These are phyloP conservation scores for Tillus elongatus DNA, from an alignment of 2,888 invertebrate genomes.

Conservation along the genomic window DNA sequence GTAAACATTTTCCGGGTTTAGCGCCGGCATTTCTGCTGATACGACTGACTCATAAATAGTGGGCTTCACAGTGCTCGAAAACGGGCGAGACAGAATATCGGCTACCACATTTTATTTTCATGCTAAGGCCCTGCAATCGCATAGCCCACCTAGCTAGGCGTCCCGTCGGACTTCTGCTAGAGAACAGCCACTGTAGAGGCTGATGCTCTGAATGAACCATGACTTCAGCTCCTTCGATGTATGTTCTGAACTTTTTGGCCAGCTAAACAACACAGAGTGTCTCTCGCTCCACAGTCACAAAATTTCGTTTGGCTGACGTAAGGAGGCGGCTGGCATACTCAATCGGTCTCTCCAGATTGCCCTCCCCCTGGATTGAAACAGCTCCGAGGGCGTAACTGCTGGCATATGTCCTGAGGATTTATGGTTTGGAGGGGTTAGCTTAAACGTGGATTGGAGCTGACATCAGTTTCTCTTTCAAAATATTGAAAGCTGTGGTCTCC, in stretches of 20 bases:
- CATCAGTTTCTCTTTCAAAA: too few relatives aligned
- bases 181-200: constrained; percentile 34
- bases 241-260: constrained; percentile 5
- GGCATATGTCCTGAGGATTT: constrained; percentile 24
- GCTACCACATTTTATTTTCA: too few relatives aligned
- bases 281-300: not conserved
- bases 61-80: too few relatives aligned
- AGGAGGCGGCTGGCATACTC: not conserved
- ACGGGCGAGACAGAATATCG: too few relatives aligned
- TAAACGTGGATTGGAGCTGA: too few relatives aligned
- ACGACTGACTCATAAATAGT: constrained; percentile 17
- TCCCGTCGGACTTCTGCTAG: constrained; percentile 36
- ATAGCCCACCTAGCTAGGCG: constrained; percentile 41
- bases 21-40: constrained; percentile 16
- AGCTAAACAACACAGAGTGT: not conserved
- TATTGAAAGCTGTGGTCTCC: too few relatives aligned
- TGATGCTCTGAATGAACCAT: constrained; percentile 8
- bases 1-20: constrained; percentile 6
- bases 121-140: constrained; percentile 34
- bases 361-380: too few relatives aligned
- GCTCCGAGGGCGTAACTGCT: constrained; percentile 8
- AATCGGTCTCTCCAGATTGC: too few relatives aligned
- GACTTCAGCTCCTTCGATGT: constrained; percentile 4
- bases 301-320: not conserved
- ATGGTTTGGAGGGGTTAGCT: too few relatives aligned